Base-by-base conservation (phyloP, 2,113 vertebrate species). In the Ctenodactylus gundi region DNA sequence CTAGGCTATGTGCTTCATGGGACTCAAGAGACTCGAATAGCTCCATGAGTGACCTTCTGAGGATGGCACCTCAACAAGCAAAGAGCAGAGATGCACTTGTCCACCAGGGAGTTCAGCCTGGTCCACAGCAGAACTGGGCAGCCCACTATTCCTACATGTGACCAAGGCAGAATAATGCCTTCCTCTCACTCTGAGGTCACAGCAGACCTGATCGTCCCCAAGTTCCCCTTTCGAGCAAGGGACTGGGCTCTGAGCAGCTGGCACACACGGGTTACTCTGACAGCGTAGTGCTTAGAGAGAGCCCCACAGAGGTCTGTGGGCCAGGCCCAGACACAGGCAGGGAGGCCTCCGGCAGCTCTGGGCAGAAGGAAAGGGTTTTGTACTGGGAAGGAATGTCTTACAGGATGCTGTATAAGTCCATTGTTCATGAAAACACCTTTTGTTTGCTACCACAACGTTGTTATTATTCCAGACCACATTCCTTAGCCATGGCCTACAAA, bases 261-360 rank as follows among this genome's bases (percentile, higher is more conserved):
- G 20, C 29, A 8, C 21, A n/a, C 13, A 36, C 2, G 7, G 0
- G 1, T 41, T 14, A 6, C 34, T 46, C 23, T n/a, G 3, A 7
- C 77, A 29, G 39, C 44, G 2, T 1, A 0, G 7, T n/a, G 70
- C 6, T 41, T 39, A 34, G 60, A 88, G 25, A 65, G 57, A 62
- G 49, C 23, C 12, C 3, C 21, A 0, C 17, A 14, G 13, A 25
- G 78, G 44, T 21, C 62, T 41, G 34, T 41, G 3, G 4, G 34
- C 29, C 0, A 6, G 41, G 44, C 29, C 46, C 0, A 0, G 2
- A 4, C 0, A 1, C 23, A 39, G 41, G 60, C 4, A 41, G 36
- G 60, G 51, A 5, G 11, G 17, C 12, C n/a, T 27, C 17, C 1
- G 4, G n/a, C 7, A 8, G 39, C n/a, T 55, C 77, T 20, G 9